Evolutionary conservation across 2,797 vertebrate genomes (phyloP).

Genomic region (Aplochiton taeniatus): DNA sequence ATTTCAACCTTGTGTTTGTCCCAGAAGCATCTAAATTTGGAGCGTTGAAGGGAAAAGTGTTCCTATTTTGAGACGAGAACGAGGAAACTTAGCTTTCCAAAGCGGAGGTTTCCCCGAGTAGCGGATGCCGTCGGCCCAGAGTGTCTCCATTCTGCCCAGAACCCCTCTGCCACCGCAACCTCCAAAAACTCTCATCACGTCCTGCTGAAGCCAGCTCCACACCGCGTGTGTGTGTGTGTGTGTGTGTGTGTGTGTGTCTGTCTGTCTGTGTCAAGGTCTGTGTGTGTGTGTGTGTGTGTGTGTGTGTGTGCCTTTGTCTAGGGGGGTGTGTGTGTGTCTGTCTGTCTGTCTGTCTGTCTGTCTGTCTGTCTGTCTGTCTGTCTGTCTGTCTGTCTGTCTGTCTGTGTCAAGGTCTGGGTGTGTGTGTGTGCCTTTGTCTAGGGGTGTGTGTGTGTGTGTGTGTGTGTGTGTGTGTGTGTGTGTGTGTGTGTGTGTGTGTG

Average conservation of each 20-base stretch:
- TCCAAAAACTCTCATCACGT: slow-evolving; percentile 17
- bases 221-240: too few relatives aligned
- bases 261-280: too few relatives aligned
- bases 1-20: slow-evolving; percentile 44
- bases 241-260: too few relatives aligned
- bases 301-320: too few relatives aligned
- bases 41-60: slow-evolving; percentile 29
- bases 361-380: too few relatives aligned
- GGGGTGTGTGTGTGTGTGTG: too few relatives aligned
- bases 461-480: not conserved
- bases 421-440: too few relatives aligned
- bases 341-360: too few relatives aligned
- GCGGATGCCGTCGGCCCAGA: slow-evolving; percentile 39
- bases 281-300: too few relatives aligned
- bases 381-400: too few relatives aligned
- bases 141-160: slow-evolving; percentile 39
- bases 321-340: too few relatives aligned
- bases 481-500: slow-evolving; percentile 1
- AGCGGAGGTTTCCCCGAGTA: not conserved
- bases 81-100: slow-evolving; percentile 35
- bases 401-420: too few relatives aligned
- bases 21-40: slow-evolving; percentile 33
- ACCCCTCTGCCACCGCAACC: slow-evolving; percentile 11
- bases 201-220: not conserved
- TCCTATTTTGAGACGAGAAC: slow-evolving; percentile 47